Evolutionary conservation across 2,797 vertebrate species (phyloP).

Genomic region (Alfaro cultratus): DNA sequence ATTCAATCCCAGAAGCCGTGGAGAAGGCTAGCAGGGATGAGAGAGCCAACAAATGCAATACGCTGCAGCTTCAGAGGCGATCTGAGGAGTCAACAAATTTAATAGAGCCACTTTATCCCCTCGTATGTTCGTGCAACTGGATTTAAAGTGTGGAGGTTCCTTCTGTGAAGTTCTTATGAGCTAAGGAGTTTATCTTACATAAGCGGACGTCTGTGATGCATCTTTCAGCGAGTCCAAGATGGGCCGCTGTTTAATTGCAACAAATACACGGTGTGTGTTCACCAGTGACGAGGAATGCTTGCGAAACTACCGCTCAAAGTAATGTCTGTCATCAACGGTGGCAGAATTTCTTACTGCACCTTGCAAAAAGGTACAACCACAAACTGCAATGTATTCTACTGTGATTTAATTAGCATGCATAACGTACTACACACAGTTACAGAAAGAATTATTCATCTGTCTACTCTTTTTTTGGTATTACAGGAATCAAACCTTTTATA

Average conservation of each 20-base stretch:
- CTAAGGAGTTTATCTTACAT: constrained; percentile 80
- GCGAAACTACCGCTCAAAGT: constrained; percentile 62
- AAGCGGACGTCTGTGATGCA: constrained; percentile 79
- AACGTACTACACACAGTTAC: neutral
- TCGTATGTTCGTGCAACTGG: constrained; percentile 83
- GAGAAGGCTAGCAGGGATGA: constrained; percentile 77
- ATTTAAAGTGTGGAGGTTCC: constrained; percentile 76
- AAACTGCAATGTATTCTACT: neutral
- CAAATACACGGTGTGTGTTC: constrained; percentile 80
- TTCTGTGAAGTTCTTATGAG: constrained; percentile 65
- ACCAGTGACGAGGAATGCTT: constrained; percentile 69
- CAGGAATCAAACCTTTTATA: neutral
- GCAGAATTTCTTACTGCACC: constrained; percentile 49
- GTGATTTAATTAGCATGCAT: neutral
- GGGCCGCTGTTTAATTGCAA: constrained; percentile 83
- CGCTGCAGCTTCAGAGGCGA: constrained; percentile 79
- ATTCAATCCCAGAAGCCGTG: constrained; percentile 80
- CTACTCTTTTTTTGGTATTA: neutral
- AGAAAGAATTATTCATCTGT: neutral
- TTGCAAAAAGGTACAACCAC: neutral
- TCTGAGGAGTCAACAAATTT: constrained; percentile 84
- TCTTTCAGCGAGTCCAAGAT: constrained; percentile 75
- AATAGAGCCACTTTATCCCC: constrained; percentile 84
- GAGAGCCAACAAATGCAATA: constrained; percentile 85
- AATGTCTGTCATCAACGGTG: constrained; percentile 62